Conservation (phyloP, 2,888 invertebrate species). For the Linyphia triangularis region DNA sequence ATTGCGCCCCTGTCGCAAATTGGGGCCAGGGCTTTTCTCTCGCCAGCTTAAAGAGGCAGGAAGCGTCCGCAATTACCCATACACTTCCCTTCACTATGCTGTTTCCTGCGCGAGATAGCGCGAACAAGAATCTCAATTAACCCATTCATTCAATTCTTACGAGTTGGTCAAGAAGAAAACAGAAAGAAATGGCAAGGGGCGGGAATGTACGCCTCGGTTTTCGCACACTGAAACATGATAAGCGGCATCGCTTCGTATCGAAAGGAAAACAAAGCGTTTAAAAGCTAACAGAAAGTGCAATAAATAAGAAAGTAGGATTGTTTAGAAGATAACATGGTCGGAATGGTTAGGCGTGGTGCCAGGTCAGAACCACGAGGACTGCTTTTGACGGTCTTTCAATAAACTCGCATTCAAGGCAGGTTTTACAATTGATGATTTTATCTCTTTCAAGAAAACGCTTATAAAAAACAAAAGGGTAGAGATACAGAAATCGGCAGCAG, state of each 20-base stretch:
- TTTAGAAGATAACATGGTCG: no score
- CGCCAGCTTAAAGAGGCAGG: conserved; percentile 33
- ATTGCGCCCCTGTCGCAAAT: conserved; percentile 11
- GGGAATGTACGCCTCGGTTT: background rate
- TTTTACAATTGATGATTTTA: no score
- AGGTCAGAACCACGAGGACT: no score
- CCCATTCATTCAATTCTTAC: conserved; percentile 59
- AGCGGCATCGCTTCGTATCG: background rate
- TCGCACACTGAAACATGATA: background rate
- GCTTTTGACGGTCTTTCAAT: no score
- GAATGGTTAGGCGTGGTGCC: no score
- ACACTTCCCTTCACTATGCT: conserved; percentile 63
- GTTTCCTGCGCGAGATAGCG: conserved; percentile 65
- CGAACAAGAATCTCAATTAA: conserved; percentile 61
- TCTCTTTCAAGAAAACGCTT: no score
- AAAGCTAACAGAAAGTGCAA: background rate
- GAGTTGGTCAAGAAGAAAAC: background rate
- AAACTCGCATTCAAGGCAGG: no score
- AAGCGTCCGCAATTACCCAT: conserved; percentile 60
- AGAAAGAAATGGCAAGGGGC: background rate
- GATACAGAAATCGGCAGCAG: no score
- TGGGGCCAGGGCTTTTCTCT: conserved; percentile 46
- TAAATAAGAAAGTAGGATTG: no score
- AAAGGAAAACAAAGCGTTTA: conserved; percentile 10
- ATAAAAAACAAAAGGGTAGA: no score